Conservation (phyloP, 2,113 vertebrate genomes). For the Sander lucioperca region DNA sequence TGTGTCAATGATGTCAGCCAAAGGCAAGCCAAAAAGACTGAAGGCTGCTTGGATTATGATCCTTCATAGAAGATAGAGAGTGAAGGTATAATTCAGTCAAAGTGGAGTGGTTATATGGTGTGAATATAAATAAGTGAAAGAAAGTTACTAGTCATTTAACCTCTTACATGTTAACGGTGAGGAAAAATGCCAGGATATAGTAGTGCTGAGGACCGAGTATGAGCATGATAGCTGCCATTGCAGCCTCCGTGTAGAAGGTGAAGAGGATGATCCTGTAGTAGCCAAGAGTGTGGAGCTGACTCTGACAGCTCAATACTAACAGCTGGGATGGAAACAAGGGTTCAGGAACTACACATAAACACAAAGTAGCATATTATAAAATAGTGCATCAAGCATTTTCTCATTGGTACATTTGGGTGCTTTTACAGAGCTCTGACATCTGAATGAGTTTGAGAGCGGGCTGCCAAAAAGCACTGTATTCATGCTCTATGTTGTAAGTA, state of each 20-base stretch:
- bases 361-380: not conserved
- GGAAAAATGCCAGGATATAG: conserved; percentile 88
- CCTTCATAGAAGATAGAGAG: conserved; percentile 77
- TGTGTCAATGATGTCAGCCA: conserved; percentile 91
- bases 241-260: conserved; percentile 89
- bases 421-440: conserved; percentile 9
- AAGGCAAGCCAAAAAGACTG: conserved; percentile 91
- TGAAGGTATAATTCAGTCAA: not conserved
- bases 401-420: not conserved
- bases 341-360: not conserved
- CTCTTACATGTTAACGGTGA: conserved; percentile 90
- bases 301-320: conserved; percentile 88
- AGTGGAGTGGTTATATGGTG: not conserved
- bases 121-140: not conserved
- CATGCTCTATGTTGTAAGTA: not conserved
- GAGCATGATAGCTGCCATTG: conserved; percentile 85
- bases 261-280: conserved; percentile 92
- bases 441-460: not conserved
- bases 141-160: not conserved
- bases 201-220: conserved; percentile 86
- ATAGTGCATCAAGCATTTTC: not conserved
- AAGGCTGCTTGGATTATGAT: conserved; percentile 88
- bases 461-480: not conserved
- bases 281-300: conserved; percentile 84
- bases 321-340: conserved; percentile 79